Conservation (phyloP, 2,888 invertebrate genomes). For the Lamellibrachia satsuma region DNA sequence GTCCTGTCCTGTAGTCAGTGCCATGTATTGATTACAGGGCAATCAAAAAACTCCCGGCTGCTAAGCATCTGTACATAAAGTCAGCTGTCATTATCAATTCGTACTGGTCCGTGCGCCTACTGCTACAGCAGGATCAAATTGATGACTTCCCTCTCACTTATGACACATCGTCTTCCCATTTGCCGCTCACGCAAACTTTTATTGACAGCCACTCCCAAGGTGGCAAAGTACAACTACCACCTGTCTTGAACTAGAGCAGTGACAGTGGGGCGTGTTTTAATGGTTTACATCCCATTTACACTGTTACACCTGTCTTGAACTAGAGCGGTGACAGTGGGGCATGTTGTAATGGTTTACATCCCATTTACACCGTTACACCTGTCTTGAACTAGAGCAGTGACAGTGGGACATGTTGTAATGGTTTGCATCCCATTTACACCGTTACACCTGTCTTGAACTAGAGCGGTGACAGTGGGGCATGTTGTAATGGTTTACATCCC, state of each 20-base stretch:
- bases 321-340: no score
- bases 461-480: no score
- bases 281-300: no score
- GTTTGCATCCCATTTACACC: no score
- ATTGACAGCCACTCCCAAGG: not conserved
- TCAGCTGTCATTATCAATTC: not conserved
- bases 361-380: no score
- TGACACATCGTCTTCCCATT: not conserved
- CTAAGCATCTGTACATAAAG: slow-evolving; percentile 11
- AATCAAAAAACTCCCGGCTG: not conserved
- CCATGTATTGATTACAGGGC: not conserved
- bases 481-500: no score
- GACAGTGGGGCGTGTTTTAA: no score
- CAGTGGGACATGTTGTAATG: no score
- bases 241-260: not conserved
- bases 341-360: no score
- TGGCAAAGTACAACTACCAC: not conserved
- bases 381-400: no score
- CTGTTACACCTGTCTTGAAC: no score
- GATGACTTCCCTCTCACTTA: not conserved
- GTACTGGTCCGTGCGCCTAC: not conserved
- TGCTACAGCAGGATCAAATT: not conserved
- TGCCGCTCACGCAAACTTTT: not conserved
- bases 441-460: no score
- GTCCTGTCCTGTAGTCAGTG: not conserved